phyloP scores from a whole-genome alignment of 2,113 vertebrate genomes.

The Zosterops borbonicus region DNA sequence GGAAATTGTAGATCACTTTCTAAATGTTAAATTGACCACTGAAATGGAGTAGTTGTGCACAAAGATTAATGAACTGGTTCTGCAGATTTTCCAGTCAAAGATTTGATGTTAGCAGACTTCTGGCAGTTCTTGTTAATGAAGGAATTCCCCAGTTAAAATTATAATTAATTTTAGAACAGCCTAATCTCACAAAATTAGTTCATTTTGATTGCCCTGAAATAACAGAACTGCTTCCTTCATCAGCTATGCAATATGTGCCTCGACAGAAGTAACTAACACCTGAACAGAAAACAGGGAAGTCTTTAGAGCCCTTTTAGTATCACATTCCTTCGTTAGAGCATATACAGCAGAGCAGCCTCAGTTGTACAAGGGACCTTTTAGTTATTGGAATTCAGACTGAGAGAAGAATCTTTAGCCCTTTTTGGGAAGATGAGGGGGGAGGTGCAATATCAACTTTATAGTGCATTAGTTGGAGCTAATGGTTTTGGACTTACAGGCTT shows the following conservation, averaged over 20 bases:
- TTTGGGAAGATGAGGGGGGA: neutral
- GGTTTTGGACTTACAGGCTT: neutral
- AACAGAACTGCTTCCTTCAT: neutral
- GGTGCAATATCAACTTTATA: neutral
- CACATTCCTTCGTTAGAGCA: rapidly evolving
- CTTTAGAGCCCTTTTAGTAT: neutral
- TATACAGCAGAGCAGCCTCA: neutral
- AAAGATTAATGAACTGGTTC: neutral
- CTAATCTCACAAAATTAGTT: neutral
- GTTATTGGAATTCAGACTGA: neutral
- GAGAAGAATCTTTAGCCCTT: neutral
- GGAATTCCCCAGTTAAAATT: neutral
- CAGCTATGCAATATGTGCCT: neutral
- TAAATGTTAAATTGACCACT: neutral
- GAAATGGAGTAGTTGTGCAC: neutral
- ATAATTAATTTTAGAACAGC: neutral
- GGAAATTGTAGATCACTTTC: neutral
- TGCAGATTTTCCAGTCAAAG: neutral
- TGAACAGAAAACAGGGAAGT: neutral
- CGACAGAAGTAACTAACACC: neutral
- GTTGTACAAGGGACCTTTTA: neutral
- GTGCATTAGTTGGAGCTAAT: neutral
- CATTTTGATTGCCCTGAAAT: neutral
- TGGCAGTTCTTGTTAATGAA: neutral
- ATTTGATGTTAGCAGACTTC: neutral